These are phyloP conservation scores for Zelostemma sp. DNA, from an alignment of 1,140 invertebrate genomes.

Conservation along the genomic window DNA sequence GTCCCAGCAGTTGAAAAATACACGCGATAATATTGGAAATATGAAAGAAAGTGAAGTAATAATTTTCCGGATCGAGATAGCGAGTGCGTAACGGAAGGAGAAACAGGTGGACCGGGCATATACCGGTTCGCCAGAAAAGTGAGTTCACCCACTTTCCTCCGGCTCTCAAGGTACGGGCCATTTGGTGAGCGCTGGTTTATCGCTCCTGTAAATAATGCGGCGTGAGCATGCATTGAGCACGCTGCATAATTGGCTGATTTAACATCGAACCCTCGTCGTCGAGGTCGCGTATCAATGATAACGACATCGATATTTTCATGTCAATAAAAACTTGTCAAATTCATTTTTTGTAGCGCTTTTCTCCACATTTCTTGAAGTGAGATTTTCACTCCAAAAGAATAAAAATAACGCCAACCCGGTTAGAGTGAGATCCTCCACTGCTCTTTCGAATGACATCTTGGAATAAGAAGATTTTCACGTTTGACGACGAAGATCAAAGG, in stretches of 20 bases:
- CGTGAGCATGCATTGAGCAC: constrained; percentile 36
- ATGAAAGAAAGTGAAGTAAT: constrained; percentile 6
- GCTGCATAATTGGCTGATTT: constrained; percentile 51
- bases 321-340: too few relatives aligned
- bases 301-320: too few relatives aligned
- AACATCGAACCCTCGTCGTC: constrained; percentile 40
- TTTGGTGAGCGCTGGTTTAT: constrained; percentile 48
- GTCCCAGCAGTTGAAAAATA: too few relatives aligned
- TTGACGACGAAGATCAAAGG: constrained; percentile 4
- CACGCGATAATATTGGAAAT: too few relatives aligned
- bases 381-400: too few relatives aligned
- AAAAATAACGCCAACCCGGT: too few relatives aligned
- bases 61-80: constrained; percentile 24
- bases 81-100: constrained; percentile 24
- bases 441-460: too few relatives aligned
- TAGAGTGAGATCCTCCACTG: too few relatives aligned
- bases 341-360: too few relatives aligned
- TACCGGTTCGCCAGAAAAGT: constrained; percentile 50
- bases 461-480: too few relatives aligned
- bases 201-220: constrained; percentile 21
- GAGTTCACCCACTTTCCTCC: constrained; percentile 56
- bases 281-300: too few relatives aligned
- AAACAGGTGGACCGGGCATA: constrained; percentile 39
- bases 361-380: too few relatives aligned
- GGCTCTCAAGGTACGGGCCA: constrained; percentile 44